Evolutionary conservation across 2,888 invertebrate species (phyloP), one percentile per base, ranked within the genome.

Genomic region (Acleris holmiana): DNA sequence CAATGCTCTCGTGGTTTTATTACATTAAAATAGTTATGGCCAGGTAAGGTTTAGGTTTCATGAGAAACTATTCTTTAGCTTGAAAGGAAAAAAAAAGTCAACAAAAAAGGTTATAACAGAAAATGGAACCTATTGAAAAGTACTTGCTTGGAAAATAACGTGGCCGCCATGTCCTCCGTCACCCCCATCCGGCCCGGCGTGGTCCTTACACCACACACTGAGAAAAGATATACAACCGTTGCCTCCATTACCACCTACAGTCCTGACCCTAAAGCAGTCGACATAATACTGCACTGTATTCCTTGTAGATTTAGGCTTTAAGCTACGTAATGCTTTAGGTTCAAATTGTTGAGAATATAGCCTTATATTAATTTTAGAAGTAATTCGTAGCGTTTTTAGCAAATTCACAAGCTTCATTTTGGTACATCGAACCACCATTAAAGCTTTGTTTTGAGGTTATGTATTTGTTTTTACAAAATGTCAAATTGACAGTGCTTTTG

Each of bases 161-260:
- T 99, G 99, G 0, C 98, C 99, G 0, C 99, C 99, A 80, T 97
- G 95, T 0, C 99, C 99, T 0, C 99, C 99, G 84, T 99, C 98
- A 0, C 99, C 99, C 0, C 99, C 99, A 85, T 98, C 97, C 0
- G 99, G 99, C 0, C 99, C 99, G 0, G 98, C 99, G 64, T 93
- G 94, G 69, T 98, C 98, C 76, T 98, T 98, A 60, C 94, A 93
- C 94, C 95, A 97, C 8, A 95, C 89, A 68, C 95, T 95, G 6
- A 98, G 88, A 82, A 99, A 98, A 0, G 98, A 97, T 61, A 98
- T 95, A 72, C 95, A 95, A 0, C 99, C 99, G 89, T 99, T 95
- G 0, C 99, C 99, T 0, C 99, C 99, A 35, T 95, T 95, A 0
- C 99, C 99, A 0, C 96, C 99, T 0, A 93, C 80, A 0, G 95